Conservation (phyloP, 2,113 vertebrate genomes). For the Holacanthus passer region DNA sequence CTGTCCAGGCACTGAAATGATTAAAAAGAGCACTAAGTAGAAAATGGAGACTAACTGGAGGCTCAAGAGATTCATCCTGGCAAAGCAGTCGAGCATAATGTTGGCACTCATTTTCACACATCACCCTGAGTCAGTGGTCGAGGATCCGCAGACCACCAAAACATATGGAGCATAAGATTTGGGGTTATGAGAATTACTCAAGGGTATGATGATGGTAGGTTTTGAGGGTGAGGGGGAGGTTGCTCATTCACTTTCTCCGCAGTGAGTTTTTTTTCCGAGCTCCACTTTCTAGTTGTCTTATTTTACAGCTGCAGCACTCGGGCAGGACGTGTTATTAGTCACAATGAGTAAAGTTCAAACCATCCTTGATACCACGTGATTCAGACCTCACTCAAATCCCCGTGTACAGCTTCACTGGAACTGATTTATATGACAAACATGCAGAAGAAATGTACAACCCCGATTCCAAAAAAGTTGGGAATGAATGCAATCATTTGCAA, state of each 20-base stretch:
- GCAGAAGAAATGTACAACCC: neutral
- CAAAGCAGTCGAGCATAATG: neutral
- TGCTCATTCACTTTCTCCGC: constrained; percentile 68
- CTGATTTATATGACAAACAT: too few species aligned
- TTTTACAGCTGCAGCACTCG: constrained; percentile 35
- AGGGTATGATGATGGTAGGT: neutral
- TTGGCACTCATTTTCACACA: neutral
- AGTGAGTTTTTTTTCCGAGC: constrained; percentile 43
- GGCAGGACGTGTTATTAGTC: constrained; percentile 61
- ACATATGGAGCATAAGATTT: neutral
- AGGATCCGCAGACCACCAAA: neutral
- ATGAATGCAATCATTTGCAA: too few species aligned
- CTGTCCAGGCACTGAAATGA: neutral
- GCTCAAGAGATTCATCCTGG: neutral
- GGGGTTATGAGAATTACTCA: neutral
- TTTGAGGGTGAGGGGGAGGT: neutral
- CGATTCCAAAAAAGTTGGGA: too few species aligned
- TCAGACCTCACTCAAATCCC: neutral
- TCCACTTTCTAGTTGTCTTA: neutral
- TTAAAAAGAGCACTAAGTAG: neutral
- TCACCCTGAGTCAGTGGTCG: neutral
- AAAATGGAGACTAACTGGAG: neutral
- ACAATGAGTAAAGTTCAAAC: constrained; percentile 51
- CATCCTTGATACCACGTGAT: constrained; percentile 31
- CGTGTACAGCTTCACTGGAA: neutral